A percentile compares a stretch with the other conserved stretches of the same genome.
These are phyloP conservation scores for Brachyalestes nurse DNA, from an alignment of 2,797 vertebrate genomes.

Conservation along the genomic window DNA sequence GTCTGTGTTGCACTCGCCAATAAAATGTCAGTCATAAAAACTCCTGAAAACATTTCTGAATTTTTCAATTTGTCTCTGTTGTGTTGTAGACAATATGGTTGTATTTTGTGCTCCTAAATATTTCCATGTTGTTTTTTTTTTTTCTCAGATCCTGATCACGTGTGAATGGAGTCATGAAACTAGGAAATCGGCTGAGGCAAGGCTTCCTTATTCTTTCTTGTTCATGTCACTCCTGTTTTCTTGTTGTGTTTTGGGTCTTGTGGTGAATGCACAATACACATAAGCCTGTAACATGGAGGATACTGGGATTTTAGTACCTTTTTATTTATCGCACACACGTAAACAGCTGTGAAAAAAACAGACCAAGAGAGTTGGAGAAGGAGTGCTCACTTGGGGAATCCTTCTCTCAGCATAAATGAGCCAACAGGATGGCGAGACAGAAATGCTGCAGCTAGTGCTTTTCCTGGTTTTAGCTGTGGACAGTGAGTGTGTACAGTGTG, in stretches of 20 bases:
- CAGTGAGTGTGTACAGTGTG: conserved; percentile 7
- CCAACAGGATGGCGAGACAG: neutral
- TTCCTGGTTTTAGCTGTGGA: too few species aligned
- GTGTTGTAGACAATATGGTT: neutral
- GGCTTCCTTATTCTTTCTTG: neutral
- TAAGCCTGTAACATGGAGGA: neutral
- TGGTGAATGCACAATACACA: neutral
- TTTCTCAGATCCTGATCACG: conserved; percentile 36
- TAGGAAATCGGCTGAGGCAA: conserved; percentile 49
- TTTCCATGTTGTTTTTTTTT: conserved; percentile 27
- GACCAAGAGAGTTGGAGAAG: neutral
- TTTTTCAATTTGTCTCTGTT: neutral
- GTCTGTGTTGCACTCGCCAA: neutral
- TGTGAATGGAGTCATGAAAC: conserved; percentile 48
- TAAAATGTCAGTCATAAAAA: neutral
- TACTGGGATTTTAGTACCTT: neutral
- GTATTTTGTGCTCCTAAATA: neutral
- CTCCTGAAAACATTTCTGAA: neutral
- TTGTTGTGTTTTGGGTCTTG: neutral
- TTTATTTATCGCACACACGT: neutral
- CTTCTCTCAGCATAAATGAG: neutral
- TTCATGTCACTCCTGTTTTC: conserved; percentile 7
- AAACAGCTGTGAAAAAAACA: neutral
- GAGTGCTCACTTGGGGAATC: conserved; percentile 4
- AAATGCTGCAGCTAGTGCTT: neutral